Base-by-base conservation (phyloP, 2,888 invertebrate species). In the Drosophila flavopinicola region DNA sequence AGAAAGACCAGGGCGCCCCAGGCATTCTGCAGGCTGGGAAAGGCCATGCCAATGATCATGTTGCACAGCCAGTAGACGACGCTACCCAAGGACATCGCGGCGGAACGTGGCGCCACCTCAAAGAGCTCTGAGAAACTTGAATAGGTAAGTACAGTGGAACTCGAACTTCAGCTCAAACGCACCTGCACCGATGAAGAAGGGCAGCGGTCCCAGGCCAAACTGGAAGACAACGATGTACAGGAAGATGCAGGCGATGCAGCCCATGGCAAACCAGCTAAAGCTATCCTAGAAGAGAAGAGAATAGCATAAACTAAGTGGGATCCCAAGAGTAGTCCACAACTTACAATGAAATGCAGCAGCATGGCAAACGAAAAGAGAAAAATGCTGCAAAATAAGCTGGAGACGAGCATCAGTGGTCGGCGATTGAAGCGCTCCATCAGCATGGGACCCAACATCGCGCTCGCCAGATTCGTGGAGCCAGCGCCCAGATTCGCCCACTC, bases 31-130 rank as follows among this genome's bases (percentile, higher is more conserved):
- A 96, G 88, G 3, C 91, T 90, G 9, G 95, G 95, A 91, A 78
- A 96, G 9, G 93, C 91, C 93, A 96, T 94, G 25, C 95, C 97
- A 48, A 97, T 94, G 1, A 96, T 78, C 89, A 97, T 96, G 92
- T 97, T 97, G 32, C 96, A 96, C 1, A 93, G 93, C 97, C 97
- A 98, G 90, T 97, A 97, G 65, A 94, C 93, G 78, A 96, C 93
- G 57, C 96, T 96, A 25, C 97, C 97, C 88, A 96, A 92, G 32
- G 97, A 94, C 96, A 97, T 97, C 37, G 95, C 96, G 5, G 94
- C 94, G 0, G 96, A 94, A 13, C 97, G 93, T 0, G 97, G 95
- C 0, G 94, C 95, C 54, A 96, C 95, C 85, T 96, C 96, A 88
- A 97, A 96, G 51, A 97, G 90, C 91, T 97, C 97, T 91, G 91